Percentiles rank a stretch among this genome's conserved stretches.
phyloP scores from a whole-genome alignment of 2,888 invertebrate species.

The Podotricha telesiphe region DNA sequence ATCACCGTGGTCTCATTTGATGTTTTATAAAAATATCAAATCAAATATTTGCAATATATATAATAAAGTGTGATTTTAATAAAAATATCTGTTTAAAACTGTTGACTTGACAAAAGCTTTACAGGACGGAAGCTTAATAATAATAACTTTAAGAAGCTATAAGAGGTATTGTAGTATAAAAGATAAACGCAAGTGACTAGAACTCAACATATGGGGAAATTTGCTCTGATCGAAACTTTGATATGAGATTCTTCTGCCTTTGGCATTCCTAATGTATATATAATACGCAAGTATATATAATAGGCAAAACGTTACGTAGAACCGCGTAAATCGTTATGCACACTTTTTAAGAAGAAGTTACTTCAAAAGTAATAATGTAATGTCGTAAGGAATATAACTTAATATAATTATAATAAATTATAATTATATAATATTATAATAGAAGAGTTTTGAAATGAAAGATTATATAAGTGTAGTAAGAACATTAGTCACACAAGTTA shows the following conservation, averaged over 20 bases:
- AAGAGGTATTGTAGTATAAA: conserved; percentile 31
- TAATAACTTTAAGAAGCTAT: conserved; percentile 38
- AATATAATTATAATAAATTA: background rate
- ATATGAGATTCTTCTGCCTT: conserved; percentile 66
- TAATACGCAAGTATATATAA: too few relatives aligned
- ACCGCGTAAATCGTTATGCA: conserved; percentile 20
- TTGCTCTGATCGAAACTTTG: conserved; percentile 46
- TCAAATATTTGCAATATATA: conserved; percentile 26
- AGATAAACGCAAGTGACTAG: conserved; percentile 14
- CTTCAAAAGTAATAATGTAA: background rate
- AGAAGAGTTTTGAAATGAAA: background rate
- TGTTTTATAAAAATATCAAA: conserved; percentile 19
- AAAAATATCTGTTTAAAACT: conserved; percentile 39
- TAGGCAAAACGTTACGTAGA: conserved; percentile 28
- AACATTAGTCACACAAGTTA: conserved; percentile 9
- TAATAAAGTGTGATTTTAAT: conserved; percentile 33
- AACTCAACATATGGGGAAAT: conserved; percentile 18
- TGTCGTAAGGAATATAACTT: background rate
- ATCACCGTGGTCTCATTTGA: conserved; percentile 21
- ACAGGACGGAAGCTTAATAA: conserved; percentile 62
- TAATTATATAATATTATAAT: background rate
- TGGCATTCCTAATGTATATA: conserved; percentile 51
- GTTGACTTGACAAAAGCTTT: conserved; percentile 45
- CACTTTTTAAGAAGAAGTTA: conserved; percentile 16
- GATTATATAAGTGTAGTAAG: background rate